Percentiles rank a stretch among this genome's conserved stretches.
Evolutionary conservation across 2,113 vertebrate genomes (phyloP).

Genomic region (Pituophis catenifer): DNA sequence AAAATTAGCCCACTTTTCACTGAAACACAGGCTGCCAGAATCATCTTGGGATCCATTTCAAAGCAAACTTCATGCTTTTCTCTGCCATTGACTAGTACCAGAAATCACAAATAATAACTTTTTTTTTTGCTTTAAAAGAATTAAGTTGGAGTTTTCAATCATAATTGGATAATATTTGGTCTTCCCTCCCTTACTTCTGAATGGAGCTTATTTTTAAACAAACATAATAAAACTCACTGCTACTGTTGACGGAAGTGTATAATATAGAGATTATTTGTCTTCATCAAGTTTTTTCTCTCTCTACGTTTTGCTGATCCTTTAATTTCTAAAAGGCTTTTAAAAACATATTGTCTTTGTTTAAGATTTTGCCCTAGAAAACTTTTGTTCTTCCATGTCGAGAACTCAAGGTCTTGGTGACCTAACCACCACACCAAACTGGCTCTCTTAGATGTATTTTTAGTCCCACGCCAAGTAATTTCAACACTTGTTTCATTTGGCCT

Average conservation of each 20-base stretch:
- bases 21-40: background rate
- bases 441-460: background rate
- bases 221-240: background rate
- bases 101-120: background rate
- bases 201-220: background rate
- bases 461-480: background rate
- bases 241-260: background rate
- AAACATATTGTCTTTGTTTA: background rate
- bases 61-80: background rate
- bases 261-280: background rate
- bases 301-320: background rate
- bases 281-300: background rate
- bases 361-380: background rate
- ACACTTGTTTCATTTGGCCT: background rate
- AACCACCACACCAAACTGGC: background rate
- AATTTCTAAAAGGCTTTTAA: background rate
- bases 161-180: background rate
- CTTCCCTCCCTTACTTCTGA: background rate
- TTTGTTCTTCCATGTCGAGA: background rate
- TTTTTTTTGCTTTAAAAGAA: background rate
- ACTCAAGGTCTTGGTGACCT: background rate
- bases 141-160: background rate
- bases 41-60: background rate
- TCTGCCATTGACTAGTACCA: background rate
- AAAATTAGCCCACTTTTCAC: background rate